Percentiles rank a stretch among this genome's conserved stretches.
phyloP scores from a whole-genome alignment of 2,888 invertebrate species.

The Lycocerus yunnanus region DNA sequence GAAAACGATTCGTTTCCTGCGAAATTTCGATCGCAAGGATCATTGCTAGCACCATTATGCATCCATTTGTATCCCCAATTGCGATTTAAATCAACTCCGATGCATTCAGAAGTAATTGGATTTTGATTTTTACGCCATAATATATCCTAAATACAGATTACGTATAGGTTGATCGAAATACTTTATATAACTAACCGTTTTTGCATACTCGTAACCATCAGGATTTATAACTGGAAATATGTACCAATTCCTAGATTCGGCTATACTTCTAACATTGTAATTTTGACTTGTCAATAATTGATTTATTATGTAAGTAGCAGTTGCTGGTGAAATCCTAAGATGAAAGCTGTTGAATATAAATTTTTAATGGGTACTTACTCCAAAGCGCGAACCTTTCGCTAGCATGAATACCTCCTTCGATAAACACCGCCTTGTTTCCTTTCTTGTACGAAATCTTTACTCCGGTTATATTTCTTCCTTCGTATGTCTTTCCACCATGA shows the following conservation, averaged over 20 bases:
- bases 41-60: conserved; percentile 54
- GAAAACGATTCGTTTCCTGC: conserved; percentile 72
- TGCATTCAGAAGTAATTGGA: neutral
- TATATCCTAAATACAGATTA: too few relatives aligned
- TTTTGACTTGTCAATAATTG: conserved; percentile 67
- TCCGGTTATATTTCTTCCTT: neutral
- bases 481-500: neutral
- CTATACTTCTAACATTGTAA: conserved; percentile 59
- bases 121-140: too few relatives aligned
- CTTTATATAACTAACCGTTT: conserved; percentile 52
- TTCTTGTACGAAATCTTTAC: neutral
- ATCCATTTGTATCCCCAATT: too few relatives aligned
- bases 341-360: neutral
- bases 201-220: conserved; percentile 71
- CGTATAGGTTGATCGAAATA: too few relatives aligned
- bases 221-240: conserved; percentile 75
- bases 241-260: conserved; percentile 74
- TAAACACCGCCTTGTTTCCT: neutral
- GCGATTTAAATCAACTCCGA: conserved; percentile 47
- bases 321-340: conserved; percentile 39
- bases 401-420: neutral
- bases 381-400: too few relatives aligned
- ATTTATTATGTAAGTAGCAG: conserved; percentile 62
- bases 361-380: too few relatives aligned
- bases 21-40: conserved; percentile 66